Evolutionary conservation across 2,888 invertebrate species (phyloP).

Genomic region (Eupeodes luniger): DNA sequence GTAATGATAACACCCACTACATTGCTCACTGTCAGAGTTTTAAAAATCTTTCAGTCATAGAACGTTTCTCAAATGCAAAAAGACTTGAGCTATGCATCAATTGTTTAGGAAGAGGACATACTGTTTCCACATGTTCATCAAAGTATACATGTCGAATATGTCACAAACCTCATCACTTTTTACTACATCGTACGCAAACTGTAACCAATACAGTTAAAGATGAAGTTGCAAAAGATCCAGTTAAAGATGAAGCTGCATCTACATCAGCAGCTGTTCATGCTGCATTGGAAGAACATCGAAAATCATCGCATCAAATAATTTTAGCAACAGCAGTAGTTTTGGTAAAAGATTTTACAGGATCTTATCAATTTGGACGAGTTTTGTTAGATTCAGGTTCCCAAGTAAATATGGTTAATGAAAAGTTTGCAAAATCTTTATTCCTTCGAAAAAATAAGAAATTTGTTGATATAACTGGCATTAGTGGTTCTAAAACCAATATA

Average conservation of each 20-base stretch:
- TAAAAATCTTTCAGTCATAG: too few relatives aligned
- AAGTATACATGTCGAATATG: not conserved
- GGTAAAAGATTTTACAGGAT: slow-evolving; percentile 3
- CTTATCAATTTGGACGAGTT: slow-evolving; percentile 25
- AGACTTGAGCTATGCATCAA: not conserved
- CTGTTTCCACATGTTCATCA: not conserved
- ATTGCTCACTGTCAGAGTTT: too few relatives aligned
- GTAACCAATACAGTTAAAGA: not conserved
- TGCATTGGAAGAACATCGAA: not conserved
- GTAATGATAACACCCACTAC: too few relatives aligned
- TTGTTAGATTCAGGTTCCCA: slow-evolving; percentile 24
- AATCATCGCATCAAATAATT: not conserved
- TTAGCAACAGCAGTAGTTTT: not conserved
- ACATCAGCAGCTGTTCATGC: not conserved
- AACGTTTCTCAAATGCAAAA: too few relatives aligned
- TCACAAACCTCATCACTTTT: not conserved
- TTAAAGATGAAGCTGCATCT: not conserved
- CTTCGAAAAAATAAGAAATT: not conserved
- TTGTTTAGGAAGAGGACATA: not conserved
- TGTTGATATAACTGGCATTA: slow-evolving; percentile 16
- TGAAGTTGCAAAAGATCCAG: not conserved
- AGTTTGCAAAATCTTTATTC: too few relatives aligned
- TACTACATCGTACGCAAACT: not conserved
- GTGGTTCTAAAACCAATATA: slow-evolving; percentile 2
- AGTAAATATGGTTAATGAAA: slow-evolving; percentile 15